phyloP scores from a whole-genome alignment of 2,113 vertebrate species.

The Tychaedon coryphoeus region DNA sequence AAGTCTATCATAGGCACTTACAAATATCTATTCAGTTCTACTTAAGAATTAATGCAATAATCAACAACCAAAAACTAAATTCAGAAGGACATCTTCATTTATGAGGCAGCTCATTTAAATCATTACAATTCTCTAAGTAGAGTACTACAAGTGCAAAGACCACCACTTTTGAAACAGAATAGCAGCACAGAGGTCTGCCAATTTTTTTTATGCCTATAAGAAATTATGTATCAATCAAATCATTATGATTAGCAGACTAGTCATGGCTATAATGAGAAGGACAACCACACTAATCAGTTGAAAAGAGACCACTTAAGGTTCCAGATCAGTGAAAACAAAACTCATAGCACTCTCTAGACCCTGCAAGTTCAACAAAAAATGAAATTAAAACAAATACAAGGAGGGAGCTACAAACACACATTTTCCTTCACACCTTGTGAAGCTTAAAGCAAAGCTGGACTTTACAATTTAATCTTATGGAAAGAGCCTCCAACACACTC shows the following conservation, averaged over 20 bases:
- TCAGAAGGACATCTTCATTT: neutral
- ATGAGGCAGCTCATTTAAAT: neutral
- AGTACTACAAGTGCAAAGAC: neutral
- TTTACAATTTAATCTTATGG: neutral
- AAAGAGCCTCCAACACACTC: neutral
- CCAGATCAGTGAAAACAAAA: neutral
- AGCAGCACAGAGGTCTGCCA: neutral
- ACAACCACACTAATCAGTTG: neutral
- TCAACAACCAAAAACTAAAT: neutral
- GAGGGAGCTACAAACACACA: fast-evolving
- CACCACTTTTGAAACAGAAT: neutral
- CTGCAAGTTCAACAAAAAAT: neutral
- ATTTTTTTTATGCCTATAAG: neutral
- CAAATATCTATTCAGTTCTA: neutral
- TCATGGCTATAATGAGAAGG: neutral
- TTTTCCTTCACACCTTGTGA: neutral
- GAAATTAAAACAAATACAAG: neutral
- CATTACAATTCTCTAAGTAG: neutral
- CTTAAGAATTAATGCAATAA: neutral
- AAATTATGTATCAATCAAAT: neutral
- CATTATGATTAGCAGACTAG: neutral
- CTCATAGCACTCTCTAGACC: neutral
- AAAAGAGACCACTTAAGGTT: neutral
- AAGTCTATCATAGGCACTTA: neutral
- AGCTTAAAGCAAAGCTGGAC: neutral